phyloP scores from a whole-genome alignment of 1,140 invertebrate genomes.

The Gryon sp. region DNA sequence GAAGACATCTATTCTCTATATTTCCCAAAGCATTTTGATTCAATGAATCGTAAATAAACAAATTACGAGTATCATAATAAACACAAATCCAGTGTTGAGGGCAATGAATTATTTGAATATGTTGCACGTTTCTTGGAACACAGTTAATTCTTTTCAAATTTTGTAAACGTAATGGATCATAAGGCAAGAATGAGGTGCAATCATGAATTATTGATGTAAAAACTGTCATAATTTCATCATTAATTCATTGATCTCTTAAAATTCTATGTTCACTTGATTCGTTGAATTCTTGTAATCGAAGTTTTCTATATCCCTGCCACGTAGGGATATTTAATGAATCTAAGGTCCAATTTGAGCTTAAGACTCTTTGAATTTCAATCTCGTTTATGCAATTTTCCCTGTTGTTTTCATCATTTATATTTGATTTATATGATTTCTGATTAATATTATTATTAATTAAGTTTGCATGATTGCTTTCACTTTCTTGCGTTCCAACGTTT shows the following conservation, averaged over 20 bases:
- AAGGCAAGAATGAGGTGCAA: background rate
- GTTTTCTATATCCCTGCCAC: background rate
- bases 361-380: too few relatives aligned
- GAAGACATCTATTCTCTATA: conserved; percentile 2
- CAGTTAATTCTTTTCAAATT: background rate
- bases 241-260: background rate
- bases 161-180: background rate
- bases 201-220: conserved; percentile 7
- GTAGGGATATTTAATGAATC: too few relatives aligned
- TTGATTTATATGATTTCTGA: too few relatives aligned
- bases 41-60: conserved; percentile 6
- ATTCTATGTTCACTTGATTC: background rate
- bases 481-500: too few relatives aligned
- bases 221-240: background rate
- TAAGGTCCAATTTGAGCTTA: too few relatives aligned
- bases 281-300: background rate
- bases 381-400: too few relatives aligned
- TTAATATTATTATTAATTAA: too few relatives aligned
- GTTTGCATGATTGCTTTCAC: too few relatives aligned
- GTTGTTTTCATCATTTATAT: too few relatives aligned
- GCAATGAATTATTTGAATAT: conserved; percentile 27
- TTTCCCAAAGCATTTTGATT: background rate
- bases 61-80: conserved; percentile 6
- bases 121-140: too few relatives aligned
- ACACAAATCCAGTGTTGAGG: conserved; percentile 12